These are phyloP conservation scores for Ennomos quercinarius DNA, from an alignment of 2,888 invertebrate genomes.

Conservation along the genomic window DNA sequence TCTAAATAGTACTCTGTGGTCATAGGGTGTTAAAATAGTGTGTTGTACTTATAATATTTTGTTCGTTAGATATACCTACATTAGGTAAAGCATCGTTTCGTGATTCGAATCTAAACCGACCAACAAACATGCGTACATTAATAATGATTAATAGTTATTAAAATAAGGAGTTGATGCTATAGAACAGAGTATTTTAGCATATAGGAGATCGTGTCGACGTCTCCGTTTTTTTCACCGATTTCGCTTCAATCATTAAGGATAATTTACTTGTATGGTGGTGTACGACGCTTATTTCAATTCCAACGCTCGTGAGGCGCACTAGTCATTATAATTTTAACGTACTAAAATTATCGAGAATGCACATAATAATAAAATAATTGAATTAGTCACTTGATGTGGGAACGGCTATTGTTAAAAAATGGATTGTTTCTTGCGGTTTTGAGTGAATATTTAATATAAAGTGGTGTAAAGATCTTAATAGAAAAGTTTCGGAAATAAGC, in stretches of 20 bases:
- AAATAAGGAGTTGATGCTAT: too few species aligned
- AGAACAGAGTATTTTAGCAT: conserved; percentile 18
- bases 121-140: too few species aligned
- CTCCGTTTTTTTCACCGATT: conserved; percentile 39
- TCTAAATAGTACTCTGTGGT: too few species aligned
- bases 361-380: conserved; percentile 12
- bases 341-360: conserved; percentile 18
- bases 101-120: too few species aligned
- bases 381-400: conserved; percentile 17
- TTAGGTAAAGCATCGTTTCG: too few species aligned
- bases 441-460: conserved; percentile 9
- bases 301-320: conserved; percentile 57
- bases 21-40: too few species aligned
- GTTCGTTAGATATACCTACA: too few species aligned
- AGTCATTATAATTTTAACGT: conserved; percentile 16
- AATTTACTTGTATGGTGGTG: conserved; percentile 45
- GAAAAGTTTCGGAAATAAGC: not conserved
- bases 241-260: conserved; percentile 48
- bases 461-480: conserved; percentile 5
- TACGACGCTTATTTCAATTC: conserved; percentile 62
- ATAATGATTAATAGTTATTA: too few species aligned
- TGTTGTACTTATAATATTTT: too few species aligned
- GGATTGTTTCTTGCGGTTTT: conserved; percentile 14
- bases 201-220: conserved; percentile 29
- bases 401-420: conserved; percentile 25